phyloP scores from a whole-genome alignment of 2,888 invertebrate genomes.

The Cheilosia grossa region DNA sequence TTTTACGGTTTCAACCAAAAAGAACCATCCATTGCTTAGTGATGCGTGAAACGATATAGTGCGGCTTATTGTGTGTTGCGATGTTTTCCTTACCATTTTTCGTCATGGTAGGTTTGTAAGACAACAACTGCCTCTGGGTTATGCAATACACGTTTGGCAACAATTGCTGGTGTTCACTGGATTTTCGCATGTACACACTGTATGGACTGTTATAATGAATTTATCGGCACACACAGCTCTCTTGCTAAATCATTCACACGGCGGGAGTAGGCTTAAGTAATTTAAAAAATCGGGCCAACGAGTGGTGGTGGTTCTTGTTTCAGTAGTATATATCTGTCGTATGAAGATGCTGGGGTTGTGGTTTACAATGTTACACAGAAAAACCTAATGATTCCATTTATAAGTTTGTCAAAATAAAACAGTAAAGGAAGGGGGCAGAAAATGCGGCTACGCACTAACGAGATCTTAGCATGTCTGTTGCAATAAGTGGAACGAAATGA shows the following conservation, averaged over 20 bases:
- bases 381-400: too few species aligned
- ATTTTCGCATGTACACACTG: conserved; percentile 21
- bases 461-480: too few species aligned
- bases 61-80: conserved; percentile 1
- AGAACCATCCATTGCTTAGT: background rate
- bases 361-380: too few species aligned
- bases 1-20: conserved; percentile 9
- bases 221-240: background rate
- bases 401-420: too few species aligned
- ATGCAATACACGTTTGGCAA: conserved; percentile 23
- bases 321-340: too few species aligned
- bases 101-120: background rate
- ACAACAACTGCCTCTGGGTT: background rate
- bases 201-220: background rate
- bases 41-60: conserved; percentile 32
- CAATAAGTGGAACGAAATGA: too few species aligned
- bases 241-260: background rate
- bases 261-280: background rate
- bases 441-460: too few species aligned
- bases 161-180: conserved; percentile 1
- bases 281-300: background rate
- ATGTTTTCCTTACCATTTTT: background rate
- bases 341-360: too few species aligned
- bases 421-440: too few species aligned
- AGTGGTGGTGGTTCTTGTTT: too few species aligned